These are phyloP conservation scores for Apocrypta bakeri DNA, from an alignment of 1,140 invertebrate genomes.

Conservation along the genomic window DNA sequence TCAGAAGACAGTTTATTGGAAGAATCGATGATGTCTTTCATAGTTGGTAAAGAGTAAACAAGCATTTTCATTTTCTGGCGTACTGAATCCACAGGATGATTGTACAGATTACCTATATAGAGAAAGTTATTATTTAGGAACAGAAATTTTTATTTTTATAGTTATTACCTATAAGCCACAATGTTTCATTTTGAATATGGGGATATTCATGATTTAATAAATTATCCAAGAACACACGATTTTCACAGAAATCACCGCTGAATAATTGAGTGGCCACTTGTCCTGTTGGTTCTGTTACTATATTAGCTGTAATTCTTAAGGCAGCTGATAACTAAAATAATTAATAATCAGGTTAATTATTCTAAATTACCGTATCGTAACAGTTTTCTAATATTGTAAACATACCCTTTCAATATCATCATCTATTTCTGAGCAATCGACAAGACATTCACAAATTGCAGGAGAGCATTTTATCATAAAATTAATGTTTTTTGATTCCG, in stretches of 20 bases:
- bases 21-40: constrained; percentile 52
- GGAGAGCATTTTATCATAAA: constrained; percentile 49
- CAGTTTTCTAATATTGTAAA: constrained; percentile 14
- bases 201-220: constrained; percentile 61
- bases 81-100: constrained; percentile 51
- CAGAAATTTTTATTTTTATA: constrained; percentile 8
- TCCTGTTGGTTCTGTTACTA: constrained; percentile 57
- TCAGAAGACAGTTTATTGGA: neutral
- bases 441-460: constrained; percentile 49
- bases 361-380: neutral
- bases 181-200: constrained; percentile 66
- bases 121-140: constrained; percentile 38
- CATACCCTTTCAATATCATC: constrained; percentile 50
- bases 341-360: constrained; percentile 22
- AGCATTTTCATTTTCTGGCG: constrained; percentile 45
- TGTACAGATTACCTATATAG: constrained; percentile 62
- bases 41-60: constrained; percentile 48
- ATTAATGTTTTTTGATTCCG: constrained; percentile 53
- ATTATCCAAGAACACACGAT: constrained; percentile 56
- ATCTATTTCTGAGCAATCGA: constrained; percentile 41
- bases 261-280: constrained; percentile 58
- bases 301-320: constrained; percentile 66
- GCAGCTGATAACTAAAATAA: constrained; percentile 62
- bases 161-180: constrained; percentile 68
- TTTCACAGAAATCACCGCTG: constrained; percentile 57